Evolutionary conservation across 2,888 invertebrate genomes (phyloP).

Genomic region (Melitaea athalia): DNA sequence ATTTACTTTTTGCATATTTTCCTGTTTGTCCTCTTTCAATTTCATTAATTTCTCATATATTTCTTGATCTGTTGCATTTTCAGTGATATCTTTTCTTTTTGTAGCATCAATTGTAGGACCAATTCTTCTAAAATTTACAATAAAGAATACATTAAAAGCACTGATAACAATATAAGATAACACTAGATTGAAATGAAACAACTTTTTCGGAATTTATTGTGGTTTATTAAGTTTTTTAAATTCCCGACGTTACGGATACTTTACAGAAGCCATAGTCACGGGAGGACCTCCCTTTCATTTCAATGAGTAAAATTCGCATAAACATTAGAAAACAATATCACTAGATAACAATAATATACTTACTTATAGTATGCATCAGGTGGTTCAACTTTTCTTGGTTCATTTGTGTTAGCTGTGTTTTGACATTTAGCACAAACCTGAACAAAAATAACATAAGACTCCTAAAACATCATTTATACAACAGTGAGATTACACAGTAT

Average conservation of each 20-base stretch:
- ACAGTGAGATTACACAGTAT: neutral
- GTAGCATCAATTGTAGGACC: constrained; percentile 40
- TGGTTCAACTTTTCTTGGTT: constrained; percentile 54
- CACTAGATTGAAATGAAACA: no score
- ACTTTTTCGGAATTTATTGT: no score
- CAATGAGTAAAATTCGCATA: no score
- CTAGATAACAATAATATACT: constrained; percentile 37
- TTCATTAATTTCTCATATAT: constrained; percentile 86
- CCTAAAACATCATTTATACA: neutral
- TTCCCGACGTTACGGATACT: no score
- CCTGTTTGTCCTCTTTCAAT: constrained; percentile 82
- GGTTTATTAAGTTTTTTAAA: no score
- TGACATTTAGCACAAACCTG: constrained; percentile 73
- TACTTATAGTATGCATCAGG: constrained; percentile 84
- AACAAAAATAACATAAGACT: constrained; percentile 26
- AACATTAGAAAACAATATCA: no score
- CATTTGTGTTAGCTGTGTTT: constrained; percentile 43
- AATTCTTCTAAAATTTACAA: constrained; percentile 45
- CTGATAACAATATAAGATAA: no score
- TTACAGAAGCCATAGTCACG: no score
- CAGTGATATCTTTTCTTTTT: constrained; percentile 45
- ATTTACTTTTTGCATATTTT: constrained; percentile 41
- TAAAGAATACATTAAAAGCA: constrained; percentile 12
- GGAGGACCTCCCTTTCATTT: no score
- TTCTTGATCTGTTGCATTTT: constrained; percentile 81